phyloP scores from a whole-genome alignment of 1,140 invertebrate species.

The Drosophila albomicans region DNA sequence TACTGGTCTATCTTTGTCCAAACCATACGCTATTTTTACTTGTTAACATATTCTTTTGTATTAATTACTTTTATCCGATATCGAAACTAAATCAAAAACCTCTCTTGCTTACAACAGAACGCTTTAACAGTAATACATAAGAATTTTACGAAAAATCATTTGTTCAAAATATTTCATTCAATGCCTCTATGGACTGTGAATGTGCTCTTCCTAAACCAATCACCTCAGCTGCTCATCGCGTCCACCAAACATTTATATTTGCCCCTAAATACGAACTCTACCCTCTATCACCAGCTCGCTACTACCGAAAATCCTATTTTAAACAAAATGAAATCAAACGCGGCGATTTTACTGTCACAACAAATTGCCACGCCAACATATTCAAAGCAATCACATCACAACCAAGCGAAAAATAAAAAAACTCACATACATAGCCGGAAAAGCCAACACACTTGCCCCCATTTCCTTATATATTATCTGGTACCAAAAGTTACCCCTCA shows the following conservation, averaged over 20 bases:
- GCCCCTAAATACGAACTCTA: not conserved
- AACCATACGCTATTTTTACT: no score
- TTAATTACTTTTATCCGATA: no score
- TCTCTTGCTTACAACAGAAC: no score
- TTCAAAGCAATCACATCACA: constrained; percentile 69
- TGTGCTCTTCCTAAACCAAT: not conserved
- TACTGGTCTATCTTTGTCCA: no score
- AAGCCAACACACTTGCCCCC: constrained; percentile 10
- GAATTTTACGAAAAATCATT: no score
- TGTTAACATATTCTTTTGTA: no score
- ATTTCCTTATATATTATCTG: not conserved
- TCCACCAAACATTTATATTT: not conserved
- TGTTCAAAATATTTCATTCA: no score
- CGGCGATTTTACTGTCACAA: constrained; percentile 74
- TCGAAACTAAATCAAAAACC: no score
- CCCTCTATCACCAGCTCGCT: constrained; percentile 17
- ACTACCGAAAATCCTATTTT: constrained; percentile 55
- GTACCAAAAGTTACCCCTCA: not conserved
- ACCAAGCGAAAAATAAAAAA: constrained; percentile 68
- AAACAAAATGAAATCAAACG: constrained; percentile 74
- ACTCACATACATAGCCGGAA: constrained; percentile 50
- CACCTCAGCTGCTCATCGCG: not conserved
- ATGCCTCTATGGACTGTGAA: constrained; percentile 1
- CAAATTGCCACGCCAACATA: constrained; percentile 77
- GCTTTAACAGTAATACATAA: no score